Evolutionary conservation across 2,797 vertebrate species (phyloP).

Genomic region (Periophthalmus magnuspinnatus): DNA sequence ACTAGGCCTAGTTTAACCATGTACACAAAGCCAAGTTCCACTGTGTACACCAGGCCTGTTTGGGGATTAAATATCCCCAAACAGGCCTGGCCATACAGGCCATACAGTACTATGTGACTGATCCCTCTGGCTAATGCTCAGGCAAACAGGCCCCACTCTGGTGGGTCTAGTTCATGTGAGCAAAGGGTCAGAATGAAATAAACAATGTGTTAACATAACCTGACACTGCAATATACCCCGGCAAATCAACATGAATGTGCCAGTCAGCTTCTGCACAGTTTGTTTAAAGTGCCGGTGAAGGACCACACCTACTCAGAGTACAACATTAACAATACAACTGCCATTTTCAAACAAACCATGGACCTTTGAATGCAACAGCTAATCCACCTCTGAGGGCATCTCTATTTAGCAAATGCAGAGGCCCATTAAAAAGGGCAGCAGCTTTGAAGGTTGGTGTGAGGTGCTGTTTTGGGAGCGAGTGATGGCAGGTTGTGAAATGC

Average conservation of each 20-base stretch:
- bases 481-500: constrained; percentile 70
- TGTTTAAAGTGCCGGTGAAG: constrained; percentile 34
- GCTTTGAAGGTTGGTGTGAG: constrained; percentile 53
- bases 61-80: too few species aligned
- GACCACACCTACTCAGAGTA: constrained; percentile 42
- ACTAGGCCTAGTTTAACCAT: too few species aligned
- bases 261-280: constrained; percentile 24
- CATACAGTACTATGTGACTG: constrained; percentile 53
- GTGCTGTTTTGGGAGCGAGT: constrained; percentile 56
- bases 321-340: constrained; percentile 7
- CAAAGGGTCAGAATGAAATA: constrained; percentile 21
- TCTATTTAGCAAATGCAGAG: constrained; percentile 31
- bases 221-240: constrained; percentile 13
- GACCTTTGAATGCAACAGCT: constrained; percentile 9
- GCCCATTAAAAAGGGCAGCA: constrained; percentile 30
- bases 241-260: constrained; percentile 4
- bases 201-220: constrained; percentile 16
- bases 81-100: too few species aligned
- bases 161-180: constrained; percentile 22
- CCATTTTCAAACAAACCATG: neutral
- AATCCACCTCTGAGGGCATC: constrained; percentile 21
- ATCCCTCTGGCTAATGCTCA: constrained; percentile 64
- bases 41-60: neutral
- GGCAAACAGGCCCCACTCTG: constrained; percentile 54
- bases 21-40: too few species aligned